Percentiles rank a stretch among this genome's conserved stretches.
Evolutionary conservation across 2,113 vertebrate species (phyloP).

Genomic region (Neomonachus schauinslandi): DNA sequence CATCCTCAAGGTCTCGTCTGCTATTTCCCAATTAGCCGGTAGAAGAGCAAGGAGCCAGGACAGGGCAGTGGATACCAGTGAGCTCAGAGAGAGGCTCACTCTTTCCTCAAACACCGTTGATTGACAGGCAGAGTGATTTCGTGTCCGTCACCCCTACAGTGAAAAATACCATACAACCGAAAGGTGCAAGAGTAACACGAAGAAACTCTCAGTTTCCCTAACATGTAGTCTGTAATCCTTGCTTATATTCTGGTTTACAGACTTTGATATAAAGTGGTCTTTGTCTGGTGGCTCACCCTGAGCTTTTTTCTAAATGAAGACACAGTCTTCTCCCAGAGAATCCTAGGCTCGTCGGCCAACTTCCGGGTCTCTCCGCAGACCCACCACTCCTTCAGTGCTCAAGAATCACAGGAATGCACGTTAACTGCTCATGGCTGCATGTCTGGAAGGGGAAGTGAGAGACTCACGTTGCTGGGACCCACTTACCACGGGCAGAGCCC

Average conservation of each 20-base stretch:
- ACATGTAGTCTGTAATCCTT: background rate
- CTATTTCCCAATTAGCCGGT: background rate
- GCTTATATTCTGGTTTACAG: background rate
- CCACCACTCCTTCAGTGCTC: background rate
- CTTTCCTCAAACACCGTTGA: background rate
- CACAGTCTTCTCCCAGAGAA: background rate
- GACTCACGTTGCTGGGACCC: background rate
- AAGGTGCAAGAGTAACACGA: background rate
- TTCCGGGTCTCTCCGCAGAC: background rate
- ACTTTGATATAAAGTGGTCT: too few relatives aligned
- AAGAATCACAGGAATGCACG: rapidly evolving
- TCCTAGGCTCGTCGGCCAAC: background rate
- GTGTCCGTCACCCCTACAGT: too few relatives aligned
- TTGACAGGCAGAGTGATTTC: background rate
- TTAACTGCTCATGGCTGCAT: background rate
- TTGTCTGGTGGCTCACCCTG: background rate
- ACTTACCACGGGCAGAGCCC: too few relatives aligned
- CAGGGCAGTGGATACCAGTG: background rate
- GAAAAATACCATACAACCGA: background rate
- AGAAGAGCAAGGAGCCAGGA: background rate
- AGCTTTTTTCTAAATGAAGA: background rate
- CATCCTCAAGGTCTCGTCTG: background rate
- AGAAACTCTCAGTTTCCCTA: background rate
- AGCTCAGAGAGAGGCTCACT: background rate
- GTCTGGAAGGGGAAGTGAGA: background rate